Percentiles rank a stretch among this genome's conserved stretches.
Conservation (phyloP, 2,888 invertebrate species). For the Cyrtodaria siliqua region DNA sequence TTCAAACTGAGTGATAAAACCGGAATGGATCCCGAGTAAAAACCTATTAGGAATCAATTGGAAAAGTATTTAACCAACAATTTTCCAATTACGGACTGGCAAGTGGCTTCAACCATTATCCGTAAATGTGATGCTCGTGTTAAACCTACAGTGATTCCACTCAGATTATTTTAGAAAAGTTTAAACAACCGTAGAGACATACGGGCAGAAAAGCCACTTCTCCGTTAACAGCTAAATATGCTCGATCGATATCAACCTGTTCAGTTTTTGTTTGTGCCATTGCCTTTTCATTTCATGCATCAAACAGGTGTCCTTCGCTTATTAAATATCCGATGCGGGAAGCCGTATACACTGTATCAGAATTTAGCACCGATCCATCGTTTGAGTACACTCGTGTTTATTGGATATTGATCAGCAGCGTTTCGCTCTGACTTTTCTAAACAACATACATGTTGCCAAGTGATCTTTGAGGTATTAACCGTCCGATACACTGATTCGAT, state of each 20-base stretch:
- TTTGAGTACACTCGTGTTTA: neutral
- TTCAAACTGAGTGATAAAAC: neutral
- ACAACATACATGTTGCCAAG: constrained; percentile 1
- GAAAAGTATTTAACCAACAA: constrained; percentile 7
- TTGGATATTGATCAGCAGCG: constrained; percentile 1
- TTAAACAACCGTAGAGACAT: too few relatives aligned
- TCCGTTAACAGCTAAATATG: too few relatives aligned
- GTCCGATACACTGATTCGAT: too few relatives aligned
- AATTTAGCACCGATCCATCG: constrained; percentile 4
- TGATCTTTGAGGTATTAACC: too few relatives aligned
- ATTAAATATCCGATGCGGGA: constrained; percentile 6
- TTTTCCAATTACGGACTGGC: constrained; percentile 2
- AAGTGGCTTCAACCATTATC: constrained; percentile 3
- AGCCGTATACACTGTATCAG: neutral
- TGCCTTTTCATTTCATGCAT: constrained; percentile 1
- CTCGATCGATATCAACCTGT: too few relatives aligned
- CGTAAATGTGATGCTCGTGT: too few relatives aligned
- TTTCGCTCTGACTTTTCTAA: constrained; percentile 3
- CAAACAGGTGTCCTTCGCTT: neutral
- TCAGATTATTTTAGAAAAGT: too few relatives aligned
- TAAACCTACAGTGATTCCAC: too few relatives aligned
- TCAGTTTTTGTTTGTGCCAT: neutral
- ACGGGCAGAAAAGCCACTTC: too few relatives aligned
- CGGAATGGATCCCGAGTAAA: constrained; percentile 11
- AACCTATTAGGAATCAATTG: constrained; percentile 11